phyloP scores from a whole-genome alignment of 2,113 vertebrate genomes.

The Ellobius talpinus region DNA sequence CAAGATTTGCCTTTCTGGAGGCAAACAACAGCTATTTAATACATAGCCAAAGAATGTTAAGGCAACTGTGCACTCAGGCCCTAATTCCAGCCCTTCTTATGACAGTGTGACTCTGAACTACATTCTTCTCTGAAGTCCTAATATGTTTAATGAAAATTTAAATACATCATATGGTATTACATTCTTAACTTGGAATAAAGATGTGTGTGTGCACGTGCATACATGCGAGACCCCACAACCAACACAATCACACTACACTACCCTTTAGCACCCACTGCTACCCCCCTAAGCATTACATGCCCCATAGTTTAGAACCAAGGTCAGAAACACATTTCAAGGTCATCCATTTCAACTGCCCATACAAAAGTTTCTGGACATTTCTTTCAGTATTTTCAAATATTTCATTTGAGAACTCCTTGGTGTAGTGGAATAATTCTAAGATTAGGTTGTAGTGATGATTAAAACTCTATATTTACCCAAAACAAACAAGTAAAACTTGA shows the following conservation, averaged over 20 bases:
- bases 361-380: conserved; percentile 33
- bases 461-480: not conserved
- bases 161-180: not conserved
- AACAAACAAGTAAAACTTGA: not conserved
- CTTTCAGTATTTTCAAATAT: conserved; percentile 17
- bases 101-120: not conserved
- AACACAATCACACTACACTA: not conserved
- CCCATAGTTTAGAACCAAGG: not conserved
- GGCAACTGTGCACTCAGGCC: not conserved
- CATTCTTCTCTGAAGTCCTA: not conserved
- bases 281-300: not conserved
- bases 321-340: not conserved
- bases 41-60: not conserved
- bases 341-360: not conserved
- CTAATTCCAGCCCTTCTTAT: not conserved
- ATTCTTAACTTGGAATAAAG: not conserved
- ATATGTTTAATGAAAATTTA: not conserved
- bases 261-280: not conserved
- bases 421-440: not conserved
- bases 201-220: not conserved
- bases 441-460: not conserved
- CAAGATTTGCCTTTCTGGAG: conserved; percentile 10
- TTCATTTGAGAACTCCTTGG: not conserved
- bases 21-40: not conserved
- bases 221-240: not conserved